Percentiles rank a stretch among this genome's conserved stretches.
Conservation (phyloP, 2,888 invertebrate species). For the Trachelus iudaicus region DNA sequence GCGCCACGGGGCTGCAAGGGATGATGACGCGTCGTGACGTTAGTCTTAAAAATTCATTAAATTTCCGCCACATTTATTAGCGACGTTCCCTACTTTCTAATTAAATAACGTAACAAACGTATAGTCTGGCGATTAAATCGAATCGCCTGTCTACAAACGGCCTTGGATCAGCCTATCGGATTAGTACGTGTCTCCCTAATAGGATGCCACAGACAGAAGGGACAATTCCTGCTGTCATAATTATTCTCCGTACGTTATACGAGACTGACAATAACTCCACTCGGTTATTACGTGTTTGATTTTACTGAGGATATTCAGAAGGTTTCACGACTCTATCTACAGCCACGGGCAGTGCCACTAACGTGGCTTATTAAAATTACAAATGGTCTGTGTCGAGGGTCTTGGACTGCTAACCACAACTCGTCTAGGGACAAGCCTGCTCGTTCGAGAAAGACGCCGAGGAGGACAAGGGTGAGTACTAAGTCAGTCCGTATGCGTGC, state of each 20-base stretch:
- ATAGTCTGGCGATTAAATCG: constrained; percentile 35
- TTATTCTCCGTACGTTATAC: too few species aligned
- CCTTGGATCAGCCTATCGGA: constrained; percentile 19
- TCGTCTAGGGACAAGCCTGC: constrained; percentile 52
- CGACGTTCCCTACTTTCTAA: constrained; percentile 49
- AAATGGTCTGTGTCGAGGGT: constrained; percentile 40
- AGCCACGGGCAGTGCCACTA: constrained; percentile 28
- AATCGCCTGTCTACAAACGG: constrained; percentile 12
- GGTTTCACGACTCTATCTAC: too few species aligned
- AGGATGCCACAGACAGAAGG: too few species aligned
- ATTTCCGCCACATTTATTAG: constrained; percentile 53
- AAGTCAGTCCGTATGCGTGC: constrained; percentile 38
- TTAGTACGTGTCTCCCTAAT: neutral
- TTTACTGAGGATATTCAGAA: too few species aligned
- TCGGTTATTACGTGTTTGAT: too few species aligned
- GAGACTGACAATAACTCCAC: too few species aligned
- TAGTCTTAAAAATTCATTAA: constrained; percentile 56
- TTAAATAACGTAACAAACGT: constrained; percentile 56
- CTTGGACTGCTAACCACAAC: constrained; percentile 51
- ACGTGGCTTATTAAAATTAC: constrained; percentile 65
- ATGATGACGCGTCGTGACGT: constrained; percentile 59
- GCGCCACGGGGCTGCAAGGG: constrained; percentile 19
- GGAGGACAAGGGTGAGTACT: constrained; percentile 51
- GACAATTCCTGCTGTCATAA: too few species aligned
- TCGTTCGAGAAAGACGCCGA: constrained; percentile 63